Conservation (phyloP, 1,140 invertebrate genomes). For the Sweltsa coloradensis region DNA sequence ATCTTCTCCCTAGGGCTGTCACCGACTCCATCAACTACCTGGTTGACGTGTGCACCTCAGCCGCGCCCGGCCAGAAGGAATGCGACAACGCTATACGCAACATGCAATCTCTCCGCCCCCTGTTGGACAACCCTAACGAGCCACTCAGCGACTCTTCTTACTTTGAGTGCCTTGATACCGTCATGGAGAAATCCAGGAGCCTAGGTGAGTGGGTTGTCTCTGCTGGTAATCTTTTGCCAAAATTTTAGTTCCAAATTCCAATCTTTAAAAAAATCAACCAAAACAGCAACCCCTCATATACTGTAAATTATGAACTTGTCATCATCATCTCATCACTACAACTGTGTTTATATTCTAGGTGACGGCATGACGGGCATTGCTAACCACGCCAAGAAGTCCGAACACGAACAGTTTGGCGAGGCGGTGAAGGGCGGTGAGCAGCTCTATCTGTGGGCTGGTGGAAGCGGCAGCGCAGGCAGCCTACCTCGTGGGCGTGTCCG, state of each 20-base stretch:
- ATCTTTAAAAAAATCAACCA: not conserved
- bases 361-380: conserved; percentile 92
- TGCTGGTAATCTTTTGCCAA: not conserved
- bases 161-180: conserved; percentile 87
- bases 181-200: conserved; percentile 87
- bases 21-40: conserved; percentile 89
- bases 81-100: conserved; percentile 93
- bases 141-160: conserved; percentile 82
- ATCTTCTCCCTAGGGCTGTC: conserved; percentile 44
- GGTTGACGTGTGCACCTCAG: conserved; percentile 69
- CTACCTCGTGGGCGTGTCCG: conserved; percentile 86
- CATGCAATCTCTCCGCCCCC: conserved; percentile 70
- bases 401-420: conserved; percentile 77
- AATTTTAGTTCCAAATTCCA: not conserved
- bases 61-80: conserved; percentile 84
- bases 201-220: conserved; percentile 36
- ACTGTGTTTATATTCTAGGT: too few species aligned
- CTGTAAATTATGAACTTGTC: too few species aligned
- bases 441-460: conserved; percentile 83
- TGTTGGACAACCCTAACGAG: conserved; percentile 77
- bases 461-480: conserved; percentile 89
- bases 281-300: too few species aligned
- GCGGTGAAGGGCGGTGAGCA: conserved; percentile 72
- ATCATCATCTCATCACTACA: too few species aligned
- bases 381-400: conserved; percentile 75